phyloP scores from a whole-genome alignment of 1,140 invertebrate species.

The Capitella teleta region DNA sequence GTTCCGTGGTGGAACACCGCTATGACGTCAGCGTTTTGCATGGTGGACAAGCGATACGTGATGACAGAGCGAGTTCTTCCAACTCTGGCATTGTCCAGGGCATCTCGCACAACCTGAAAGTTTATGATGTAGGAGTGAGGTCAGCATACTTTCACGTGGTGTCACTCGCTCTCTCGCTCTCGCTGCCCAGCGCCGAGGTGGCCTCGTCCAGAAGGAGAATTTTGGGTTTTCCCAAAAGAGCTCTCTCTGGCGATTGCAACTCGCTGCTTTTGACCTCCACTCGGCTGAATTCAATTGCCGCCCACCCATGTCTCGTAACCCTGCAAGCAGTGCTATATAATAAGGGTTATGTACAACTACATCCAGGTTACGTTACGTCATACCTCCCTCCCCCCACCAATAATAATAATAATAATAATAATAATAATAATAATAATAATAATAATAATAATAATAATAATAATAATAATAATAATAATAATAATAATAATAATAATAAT shows the following conservation, averaged over 20 bases:
- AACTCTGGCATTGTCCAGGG: slow-evolving; percentile 31
- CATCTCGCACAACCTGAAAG: slow-evolving; percentile 33
- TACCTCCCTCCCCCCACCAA: too few species aligned
- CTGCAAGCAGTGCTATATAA: too few species aligned
- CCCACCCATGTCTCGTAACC: slow-evolving; percentile 15
- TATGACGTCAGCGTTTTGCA: slow-evolving; percentile 58
- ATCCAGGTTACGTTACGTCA: too few species aligned
- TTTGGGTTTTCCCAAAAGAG: slow-evolving; percentile 28
- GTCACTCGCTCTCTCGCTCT: slow-evolving; percentile 41
- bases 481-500: too few species aligned
- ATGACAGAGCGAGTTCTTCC: slow-evolving; percentile 64
- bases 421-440: too few species aligned
- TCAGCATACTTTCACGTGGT: too few species aligned
- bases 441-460: too few species aligned
- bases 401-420: too few species aligned
- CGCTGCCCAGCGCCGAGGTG: slow-evolving; percentile 36
- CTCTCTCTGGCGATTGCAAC: slow-evolving; percentile 38
- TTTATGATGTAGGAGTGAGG: too few species aligned
- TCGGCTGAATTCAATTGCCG: slow-evolving; percentile 37
- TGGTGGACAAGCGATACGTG: slow-evolving; percentile 64
- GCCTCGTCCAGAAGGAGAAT: slow-evolving; percentile 42
- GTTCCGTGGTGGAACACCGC: slow-evolving; percentile 34
- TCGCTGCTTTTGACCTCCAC: slow-evolving; percentile 59
- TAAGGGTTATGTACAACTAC: too few species aligned
- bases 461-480: too few species aligned